Evolutionary conservation across 1,140 invertebrate genomes (phyloP), one percentile per base, ranked within the genome.

Genomic region (Apis laboriosa): DNA sequence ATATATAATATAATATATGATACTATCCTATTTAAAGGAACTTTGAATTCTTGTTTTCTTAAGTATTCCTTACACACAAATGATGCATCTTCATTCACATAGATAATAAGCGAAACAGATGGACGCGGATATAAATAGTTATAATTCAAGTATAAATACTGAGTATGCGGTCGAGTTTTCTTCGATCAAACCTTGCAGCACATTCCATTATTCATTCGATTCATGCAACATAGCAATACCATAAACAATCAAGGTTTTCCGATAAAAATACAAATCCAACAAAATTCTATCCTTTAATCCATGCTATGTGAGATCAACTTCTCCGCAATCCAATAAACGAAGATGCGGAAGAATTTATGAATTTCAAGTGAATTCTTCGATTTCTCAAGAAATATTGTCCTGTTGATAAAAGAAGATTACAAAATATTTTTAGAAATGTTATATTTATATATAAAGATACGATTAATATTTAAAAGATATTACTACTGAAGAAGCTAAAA

Each of bases 21-120:
- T 34, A 43, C 34, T 43, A 43, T 43, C 5, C 34, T 43, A 43
- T 43, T 43, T 43, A 43, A 43, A 43, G 4, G 34, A 43, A 43
- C 34, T 43, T 43, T 43, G 34, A 43, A 43, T 43, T 43, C 34
- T 43, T 43, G 34, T 43, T 43, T 5, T 43, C 34, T 43, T 43
- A 43, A 43, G 34, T 43, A 43, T 43, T 43, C 34, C 34, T 43
- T 43, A 43, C 34, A 43, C 34, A 43, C 34, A 43, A 43, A 43
- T 7, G 12, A 24, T n/a, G 66, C n/a, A 51, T 51, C 53, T n/a
- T 11, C 34, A 15, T 11, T 43, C 5, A 2, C 4, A 43, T 58
- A 15, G 49, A 49, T 77, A 67, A 77, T 77, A 56, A 77, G 56
- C 28, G 75, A 67, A 66, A 66, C 17, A 21, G 43, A 78, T 66